A percentile compares a stretch with the other conserved stretches of the same genome.
Evolutionary conservation across 2,888 invertebrate species (phyloP).

Genomic region (Sminthurides aquaticus): DNA sequence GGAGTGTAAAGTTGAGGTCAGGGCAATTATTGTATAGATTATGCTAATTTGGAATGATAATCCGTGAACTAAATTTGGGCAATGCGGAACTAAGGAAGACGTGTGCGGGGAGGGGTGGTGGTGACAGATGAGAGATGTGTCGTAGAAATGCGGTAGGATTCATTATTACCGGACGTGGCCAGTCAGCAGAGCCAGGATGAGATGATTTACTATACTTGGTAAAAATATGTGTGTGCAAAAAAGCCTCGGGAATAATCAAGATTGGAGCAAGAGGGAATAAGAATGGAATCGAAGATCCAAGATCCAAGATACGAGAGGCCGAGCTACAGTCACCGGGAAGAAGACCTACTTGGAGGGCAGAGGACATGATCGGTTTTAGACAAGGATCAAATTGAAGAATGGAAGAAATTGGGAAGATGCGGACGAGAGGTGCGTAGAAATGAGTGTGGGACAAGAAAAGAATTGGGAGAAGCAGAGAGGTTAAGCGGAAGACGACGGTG

Average conservation of each 20-base stretch:
- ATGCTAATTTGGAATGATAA: conserved; percentile 13
- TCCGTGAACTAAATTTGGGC: conserved; percentile 21
- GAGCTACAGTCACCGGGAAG: no score
- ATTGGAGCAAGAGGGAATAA: no score
- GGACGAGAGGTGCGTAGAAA: conserved; percentile 3
- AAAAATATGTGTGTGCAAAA: no score
- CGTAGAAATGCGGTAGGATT: no score
- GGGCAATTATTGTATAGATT: not conserved
- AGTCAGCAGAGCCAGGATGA: no score
- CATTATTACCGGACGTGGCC: no score
- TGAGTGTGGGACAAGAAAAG: not conserved
- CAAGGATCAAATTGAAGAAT: conserved; percentile 4
- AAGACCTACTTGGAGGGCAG: conserved; percentile 15
- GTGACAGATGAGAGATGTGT: no score
- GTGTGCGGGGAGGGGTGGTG: no score
- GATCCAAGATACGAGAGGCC: no score
- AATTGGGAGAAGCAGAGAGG: not conserved
- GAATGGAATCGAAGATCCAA: no score
- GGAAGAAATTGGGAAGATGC: not conserved
- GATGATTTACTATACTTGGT: no score
- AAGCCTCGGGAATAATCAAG: no score
- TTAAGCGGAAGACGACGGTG: conserved; percentile 4
- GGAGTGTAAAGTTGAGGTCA: not conserved
- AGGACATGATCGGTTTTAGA: not conserved
- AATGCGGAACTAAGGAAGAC: conserved; percentile 20